These are phyloP conservation scores for Rhinogobio ventralis DNA, from an alignment of 2,797 vertebrate genomes.

Conservation along the genomic window DNA sequence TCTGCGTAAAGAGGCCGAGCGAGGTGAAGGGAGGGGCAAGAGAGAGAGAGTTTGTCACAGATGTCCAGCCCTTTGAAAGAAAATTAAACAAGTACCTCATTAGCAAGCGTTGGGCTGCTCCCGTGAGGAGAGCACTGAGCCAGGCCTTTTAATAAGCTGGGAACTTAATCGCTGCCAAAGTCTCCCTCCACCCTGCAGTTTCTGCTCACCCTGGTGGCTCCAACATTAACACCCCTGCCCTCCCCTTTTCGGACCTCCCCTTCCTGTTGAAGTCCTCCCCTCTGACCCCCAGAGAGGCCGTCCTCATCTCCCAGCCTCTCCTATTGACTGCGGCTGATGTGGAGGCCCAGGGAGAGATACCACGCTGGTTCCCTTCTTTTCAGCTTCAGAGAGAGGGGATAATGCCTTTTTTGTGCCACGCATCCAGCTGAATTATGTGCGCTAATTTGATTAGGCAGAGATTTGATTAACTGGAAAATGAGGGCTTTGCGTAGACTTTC, in stretches of 20 bases:
- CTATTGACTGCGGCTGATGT: slow-evolving; percentile 94
- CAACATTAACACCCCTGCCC: slow-evolving; percentile 46
- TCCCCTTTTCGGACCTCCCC: slow-evolving; percentile 16
- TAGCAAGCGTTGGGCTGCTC: slow-evolving; percentile 97
- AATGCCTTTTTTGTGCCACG: slow-evolving; percentile 97
- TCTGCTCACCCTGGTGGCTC: slow-evolving; percentile 70
- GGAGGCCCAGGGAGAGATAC: slow-evolving; percentile 83
- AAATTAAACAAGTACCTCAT: slow-evolving; percentile 99
- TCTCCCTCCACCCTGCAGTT: slow-evolving; percentile 93
- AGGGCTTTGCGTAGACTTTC: slow-evolving; percentile 99
- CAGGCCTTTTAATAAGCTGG: slow-evolving; percentile 99
- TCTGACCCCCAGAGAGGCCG: slow-evolving; percentile 64
- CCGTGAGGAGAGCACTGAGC: slow-evolving; percentile 95
- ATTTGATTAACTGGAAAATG: slow-evolving; percentile 99
- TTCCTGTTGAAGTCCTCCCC: slow-evolving; percentile 38
- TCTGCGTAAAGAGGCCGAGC: slow-evolving; percentile 72
- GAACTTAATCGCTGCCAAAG: slow-evolving; percentile 97
- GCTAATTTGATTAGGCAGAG: slow-evolving; percentile 99
- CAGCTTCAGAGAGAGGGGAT: slow-evolving; percentile 92
- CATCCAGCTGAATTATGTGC: slow-evolving; percentile 99
- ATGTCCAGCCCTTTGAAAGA: slow-evolving; percentile 99
- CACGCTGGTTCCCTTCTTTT: slow-evolving; percentile 92
- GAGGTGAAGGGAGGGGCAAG: slow-evolving; percentile 62
- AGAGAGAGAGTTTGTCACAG: slow-evolving; percentile 90
- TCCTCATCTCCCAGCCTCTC: slow-evolving; percentile 67